Evolutionary conservation across 2,888 invertebrate genomes (phyloP).

Genomic region (Lasioglossum calceatum): DNA sequence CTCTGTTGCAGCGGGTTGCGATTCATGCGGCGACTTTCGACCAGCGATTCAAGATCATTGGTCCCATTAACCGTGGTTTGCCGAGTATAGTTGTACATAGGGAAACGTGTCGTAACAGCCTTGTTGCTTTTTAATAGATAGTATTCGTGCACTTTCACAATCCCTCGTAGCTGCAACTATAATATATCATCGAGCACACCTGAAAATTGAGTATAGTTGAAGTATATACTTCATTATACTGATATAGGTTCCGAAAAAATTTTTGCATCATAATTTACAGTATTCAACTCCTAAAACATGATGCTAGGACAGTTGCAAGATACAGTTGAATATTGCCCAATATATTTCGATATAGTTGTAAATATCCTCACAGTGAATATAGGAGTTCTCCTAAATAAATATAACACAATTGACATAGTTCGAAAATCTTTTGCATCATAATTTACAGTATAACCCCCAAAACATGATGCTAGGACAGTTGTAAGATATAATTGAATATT

Average conservation of each 20-base stretch:
- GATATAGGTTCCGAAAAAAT: neutral
- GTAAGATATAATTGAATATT: neutral
- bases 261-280: neutral
- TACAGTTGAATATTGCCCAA: neutral
- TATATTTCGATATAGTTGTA: too few relatives aligned
- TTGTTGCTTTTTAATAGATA: neutral
- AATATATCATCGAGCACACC: neutral
- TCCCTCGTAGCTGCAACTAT: neutral
- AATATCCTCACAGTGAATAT: too few relatives aligned
- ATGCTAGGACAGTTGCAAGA: neutral
- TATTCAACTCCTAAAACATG: too few relatives aligned
- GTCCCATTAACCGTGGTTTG: constrained; percentile 5
- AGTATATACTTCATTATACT: too few relatives aligned
- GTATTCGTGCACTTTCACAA: neutral
- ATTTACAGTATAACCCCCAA: neutral
- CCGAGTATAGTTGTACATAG: neutral
- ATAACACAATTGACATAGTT: neutral
- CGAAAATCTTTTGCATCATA: neutral
- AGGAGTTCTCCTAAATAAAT: too few relatives aligned
- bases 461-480: neutral
- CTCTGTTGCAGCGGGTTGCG: constrained; percentile 7
- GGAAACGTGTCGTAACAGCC: constrained; percentile 4
- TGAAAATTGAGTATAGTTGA: neutral
- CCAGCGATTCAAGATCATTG: constrained; percentile 14
- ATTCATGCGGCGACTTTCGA: constrained; percentile 17